These are phyloP conservation scores for Trogon surrucura DNA, from an alignment of 2,113 vertebrate species.

Conservation along the genomic window DNA sequence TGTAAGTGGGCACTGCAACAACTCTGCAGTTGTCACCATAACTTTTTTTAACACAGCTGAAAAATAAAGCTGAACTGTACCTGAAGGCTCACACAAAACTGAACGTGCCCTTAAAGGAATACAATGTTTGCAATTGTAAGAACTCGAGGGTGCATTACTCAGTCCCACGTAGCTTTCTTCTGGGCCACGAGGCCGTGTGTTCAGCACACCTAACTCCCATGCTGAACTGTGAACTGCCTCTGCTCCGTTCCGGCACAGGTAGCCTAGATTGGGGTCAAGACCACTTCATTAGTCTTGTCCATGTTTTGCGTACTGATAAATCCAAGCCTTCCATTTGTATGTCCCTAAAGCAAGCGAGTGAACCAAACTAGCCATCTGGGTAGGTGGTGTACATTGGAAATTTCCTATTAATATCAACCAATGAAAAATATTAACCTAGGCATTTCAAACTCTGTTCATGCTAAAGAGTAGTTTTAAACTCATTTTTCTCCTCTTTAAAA, in stretches of 20 bases:
- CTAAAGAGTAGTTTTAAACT: not conserved
- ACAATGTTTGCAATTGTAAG: not conserved
- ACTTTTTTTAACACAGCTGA: not conserved
- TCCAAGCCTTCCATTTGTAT: not conserved
- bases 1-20: not conserved
- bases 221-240: not conserved
- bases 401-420: not conserved
- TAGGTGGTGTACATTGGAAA: not conserved
- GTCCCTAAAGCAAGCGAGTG: not conserved
- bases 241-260: not conserved
- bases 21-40: not conserved
- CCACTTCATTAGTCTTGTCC: not conserved
- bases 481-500: not conserved
- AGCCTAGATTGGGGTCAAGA: not conserved
- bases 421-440: not conserved
- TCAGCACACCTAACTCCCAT: not conserved
- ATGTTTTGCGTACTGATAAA: not conserved
- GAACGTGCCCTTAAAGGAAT: not conserved
- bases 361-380: not conserved
- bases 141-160: not conserved
- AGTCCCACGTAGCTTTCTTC: not conserved
- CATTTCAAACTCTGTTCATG: not conserved
- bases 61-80: not conserved
- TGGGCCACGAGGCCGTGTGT: not conserved
- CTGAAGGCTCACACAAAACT: not conserved